Evolutionary conservation across 2,113 vertebrate genomes (phyloP).

Genomic region (Gopherus flavomarginatus): DNA sequence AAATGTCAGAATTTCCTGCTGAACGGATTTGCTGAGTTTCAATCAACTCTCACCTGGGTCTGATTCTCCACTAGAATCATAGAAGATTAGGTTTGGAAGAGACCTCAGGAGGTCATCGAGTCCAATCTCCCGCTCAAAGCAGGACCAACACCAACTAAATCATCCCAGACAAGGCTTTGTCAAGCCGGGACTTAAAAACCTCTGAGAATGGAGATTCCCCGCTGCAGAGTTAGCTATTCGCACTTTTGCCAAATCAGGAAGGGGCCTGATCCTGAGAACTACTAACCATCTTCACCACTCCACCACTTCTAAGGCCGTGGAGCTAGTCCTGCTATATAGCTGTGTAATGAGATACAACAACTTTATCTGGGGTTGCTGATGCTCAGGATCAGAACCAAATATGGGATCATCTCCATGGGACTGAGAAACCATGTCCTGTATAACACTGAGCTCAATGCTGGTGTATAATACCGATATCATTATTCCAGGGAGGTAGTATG

Average conservation of each 20-base stretch:
- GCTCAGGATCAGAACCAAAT: not conserved
- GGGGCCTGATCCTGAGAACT: not conserved
- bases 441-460: not conserved
- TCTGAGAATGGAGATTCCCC: no score
- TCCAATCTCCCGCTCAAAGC: no score
- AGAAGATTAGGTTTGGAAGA: no score
- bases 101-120: no score
- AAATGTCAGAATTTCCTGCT: not conserved
- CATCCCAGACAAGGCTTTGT: no score
- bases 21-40: not conserved
- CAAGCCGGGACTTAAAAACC: no score
- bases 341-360: not conserved
- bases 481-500: not conserved
- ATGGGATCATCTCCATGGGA: no score
- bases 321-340: conserved; percentile 9
- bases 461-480: not conserved
- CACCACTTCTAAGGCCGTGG: not conserved
- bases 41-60: no score
- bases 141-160: no score
- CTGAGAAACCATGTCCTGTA: no score
- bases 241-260: not conserved
- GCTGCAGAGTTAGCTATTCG: not conserved
- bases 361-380: not conserved
- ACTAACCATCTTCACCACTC: no score
- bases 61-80: no score